Evolutionary conservation across 2,113 vertebrate genomes (phyloP), one percentile per base, ranked within the genome.

Genomic region (Mobula birostris): DNA sequence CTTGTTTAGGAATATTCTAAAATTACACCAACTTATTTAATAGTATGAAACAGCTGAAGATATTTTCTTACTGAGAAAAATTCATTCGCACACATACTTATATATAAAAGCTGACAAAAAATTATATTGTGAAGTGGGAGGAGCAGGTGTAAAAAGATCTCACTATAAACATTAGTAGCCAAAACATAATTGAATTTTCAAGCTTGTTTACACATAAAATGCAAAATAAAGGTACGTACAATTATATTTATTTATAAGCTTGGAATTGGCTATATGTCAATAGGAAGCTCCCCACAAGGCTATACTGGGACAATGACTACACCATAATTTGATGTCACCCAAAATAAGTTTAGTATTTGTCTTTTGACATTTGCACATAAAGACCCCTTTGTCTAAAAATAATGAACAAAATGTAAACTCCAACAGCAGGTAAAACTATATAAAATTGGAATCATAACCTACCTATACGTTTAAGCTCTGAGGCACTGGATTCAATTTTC

Each of bases 111-210:
- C 27, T 66, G 85, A 63, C n/a, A 90, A 11, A 63, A 88, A 66
- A 32, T 14, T 2, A 12, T 66, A 90, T 61, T 63, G 19, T 2
- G 29, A 19, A 56, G 77, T 4, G 9, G n/a, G 32, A 14, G 29
- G 0, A 17, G 29, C 15, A 7, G n/a, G 61, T 1, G 14, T 63
- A n/a, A 88, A 56, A 85, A 61, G 56, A 61, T 61, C 32, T 27
- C 3, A 63, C 29, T 19, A 17, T 19, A 61, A 90, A 66, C 29
- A 68, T 68, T 32, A 95, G 85, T 94, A 95, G 74, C 92, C 95
- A 7, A 63, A 93, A 95, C 0, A 93, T 79, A 95, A 95, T 88
- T 72, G 40, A 90, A 94, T 80, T 40, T 61, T 14, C 68, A 68
- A 32, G 11, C 24, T 48, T 95, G 56, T 48, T 48, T 94, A 63